Base-by-base conservation (phyloP, 2,888 invertebrate genomes). In the Xanthostigma xanthostigma region DNA sequence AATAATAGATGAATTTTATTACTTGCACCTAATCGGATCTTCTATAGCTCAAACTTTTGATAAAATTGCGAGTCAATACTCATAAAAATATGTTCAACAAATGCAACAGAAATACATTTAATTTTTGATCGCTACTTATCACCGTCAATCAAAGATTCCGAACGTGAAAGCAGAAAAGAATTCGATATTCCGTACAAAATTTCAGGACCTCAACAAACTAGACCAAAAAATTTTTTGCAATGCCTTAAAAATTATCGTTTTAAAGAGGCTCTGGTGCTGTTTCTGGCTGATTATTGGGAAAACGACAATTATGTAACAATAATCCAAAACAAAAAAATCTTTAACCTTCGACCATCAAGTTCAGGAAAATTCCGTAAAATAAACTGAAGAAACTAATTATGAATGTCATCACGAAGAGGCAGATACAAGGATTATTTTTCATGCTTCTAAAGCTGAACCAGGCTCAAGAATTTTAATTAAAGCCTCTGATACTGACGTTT, bases 141-240 rank as follows among this genome's bases (percentile, higher is more conserved):
- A 41, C 61, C 62, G 9, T 62, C 60, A 27, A 61, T 62, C 43
- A 64, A 63, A 58, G 61, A 62, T 56, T 56, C 44, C 39, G 62
- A 63, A 55, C 55, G 57, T n/a, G 45, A 54, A 53, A 53, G 41
- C 48, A 51, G 55, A 44, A 37, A 53, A 51, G 58, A 53, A 42
- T 50, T 53, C 17, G 55, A 57, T 50, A 54, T 56, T 52, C 54
- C 55, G 8, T 62, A 56, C 44, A 54, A 46, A 41, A 63, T 62
- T 53, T 41, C 52, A 8, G 59, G 60, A 50, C 58, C 59, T 53
- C 53, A 49, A 44, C 60, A 63, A 56, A 51, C 38, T 6, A 56
- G 58, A 54, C 61, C 60, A 10, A 55, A 35, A 34, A 53, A 57
- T 56, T 59, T 62, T 56, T 51, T 55, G 33, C 46, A 51, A 55